Evolutionary conservation across 2,888 invertebrate species (phyloP).

Genomic region (Octodonta nipae): DNA sequence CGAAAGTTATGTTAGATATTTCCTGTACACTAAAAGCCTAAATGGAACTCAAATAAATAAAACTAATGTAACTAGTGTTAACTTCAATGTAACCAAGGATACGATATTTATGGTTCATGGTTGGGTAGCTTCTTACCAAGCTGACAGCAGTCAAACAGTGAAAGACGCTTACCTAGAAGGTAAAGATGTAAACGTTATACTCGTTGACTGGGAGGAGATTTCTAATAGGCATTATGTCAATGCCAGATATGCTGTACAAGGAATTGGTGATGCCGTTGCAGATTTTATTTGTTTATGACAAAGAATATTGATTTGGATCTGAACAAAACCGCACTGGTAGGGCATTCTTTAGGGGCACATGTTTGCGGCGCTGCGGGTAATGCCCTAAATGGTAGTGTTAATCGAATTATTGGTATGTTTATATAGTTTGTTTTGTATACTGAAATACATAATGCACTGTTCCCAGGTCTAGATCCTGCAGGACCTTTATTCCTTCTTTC

Average conservation of each 20-base stretch:
- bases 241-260: background rate
- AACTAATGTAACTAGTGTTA: constrained; percentile 5
- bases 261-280: too few species aligned
- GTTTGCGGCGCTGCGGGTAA: too few species aligned
- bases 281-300: too few species aligned
- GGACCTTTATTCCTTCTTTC: constrained; percentile 19
- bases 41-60: background rate
- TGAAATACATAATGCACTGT: too few species aligned
- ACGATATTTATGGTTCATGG: constrained; percentile 27
- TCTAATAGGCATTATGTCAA: constrained; percentile 11
- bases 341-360: too few species aligned
- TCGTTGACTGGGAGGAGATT: constrained; percentile 25
- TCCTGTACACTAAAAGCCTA: too few species aligned
- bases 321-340: too few species aligned
- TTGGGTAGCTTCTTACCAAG: constrained; percentile 21
- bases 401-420: too few species aligned
- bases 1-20: too few species aligned
- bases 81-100: constrained; percentile 16
- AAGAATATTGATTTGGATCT: too few species aligned
- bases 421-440: too few species aligned
- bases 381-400: too few species aligned
- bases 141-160: constrained; percentile 17
- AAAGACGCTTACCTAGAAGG: constrained; percentile 16
- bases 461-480: constrained; percentile 30
- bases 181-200: constrained; percentile 26